phyloP scores from a whole-genome alignment of 2,113 vertebrate species.

The Butorides virescens region DNA sequence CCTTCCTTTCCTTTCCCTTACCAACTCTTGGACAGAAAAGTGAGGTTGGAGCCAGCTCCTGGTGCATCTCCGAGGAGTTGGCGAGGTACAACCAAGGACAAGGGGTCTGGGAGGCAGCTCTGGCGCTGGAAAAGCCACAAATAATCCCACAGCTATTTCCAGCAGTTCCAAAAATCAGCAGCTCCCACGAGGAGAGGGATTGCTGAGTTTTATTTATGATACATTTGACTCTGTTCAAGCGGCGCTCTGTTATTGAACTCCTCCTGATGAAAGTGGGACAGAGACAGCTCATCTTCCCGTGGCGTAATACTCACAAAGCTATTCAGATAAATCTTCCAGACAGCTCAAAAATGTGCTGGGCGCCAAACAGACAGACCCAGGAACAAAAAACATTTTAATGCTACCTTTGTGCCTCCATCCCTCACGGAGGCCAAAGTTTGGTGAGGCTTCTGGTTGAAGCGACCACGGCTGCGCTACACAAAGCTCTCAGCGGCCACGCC shows the following conservation, averaged over 20 bases:
- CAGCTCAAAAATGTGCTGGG: background rate
- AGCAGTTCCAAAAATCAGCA: background rate
- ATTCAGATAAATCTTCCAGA: background rate
- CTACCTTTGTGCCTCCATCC: background rate
- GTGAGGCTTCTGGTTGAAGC: background rate
- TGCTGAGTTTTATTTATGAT: background rate
- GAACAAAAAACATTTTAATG: background rate
- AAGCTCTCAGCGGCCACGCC: accelerated
- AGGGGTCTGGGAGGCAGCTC: background rate
- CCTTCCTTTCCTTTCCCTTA: background rate
- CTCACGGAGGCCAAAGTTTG: accelerated
- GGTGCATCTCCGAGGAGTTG: accelerated
- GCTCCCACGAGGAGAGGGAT: background rate
- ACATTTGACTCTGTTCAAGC: background rate
- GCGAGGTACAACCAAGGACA: background rate
- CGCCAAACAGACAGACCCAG: background rate
- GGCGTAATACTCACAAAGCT: background rate
- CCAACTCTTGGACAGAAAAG: background rate
- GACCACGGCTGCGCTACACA: accelerated
- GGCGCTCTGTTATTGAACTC: background rate
- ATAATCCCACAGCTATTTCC: background rate
- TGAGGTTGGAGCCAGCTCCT: background rate
- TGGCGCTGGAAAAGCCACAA: background rate
- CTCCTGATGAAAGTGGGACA: background rate
- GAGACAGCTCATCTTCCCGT: background rate